Conservation (phyloP, 2,888 invertebrate genomes). For the Ceramica pisi region DNA sequence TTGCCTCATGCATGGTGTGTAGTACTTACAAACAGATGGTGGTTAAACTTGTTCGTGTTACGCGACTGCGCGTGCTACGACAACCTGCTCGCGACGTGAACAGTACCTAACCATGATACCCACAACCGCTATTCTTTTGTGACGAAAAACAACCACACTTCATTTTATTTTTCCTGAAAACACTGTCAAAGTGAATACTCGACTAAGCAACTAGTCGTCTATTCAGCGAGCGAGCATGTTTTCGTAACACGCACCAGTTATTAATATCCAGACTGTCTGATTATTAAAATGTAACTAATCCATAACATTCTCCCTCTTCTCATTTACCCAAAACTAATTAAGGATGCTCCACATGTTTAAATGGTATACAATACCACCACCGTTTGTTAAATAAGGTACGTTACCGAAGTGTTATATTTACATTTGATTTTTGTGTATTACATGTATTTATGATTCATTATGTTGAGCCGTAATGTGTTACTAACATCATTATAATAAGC, state of each 20-base stretch:
- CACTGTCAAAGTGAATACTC: conserved; percentile 1
- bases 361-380: conserved; percentile 89
- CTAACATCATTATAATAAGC: conserved; percentile 76
- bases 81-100: conserved; percentile 70
- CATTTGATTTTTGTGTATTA: conserved; percentile 87
- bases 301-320: conserved; percentile 91
- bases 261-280: conserved; percentile 76
- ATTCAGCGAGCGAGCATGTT: conserved; percentile 68
- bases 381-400: conserved; percentile 90
- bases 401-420: conserved; percentile 85
- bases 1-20: conserved; percentile 87
- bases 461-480: conserved; percentile 82
- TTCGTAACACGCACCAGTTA: conserved; percentile 77
- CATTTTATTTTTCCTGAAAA: conserved; percentile 5
- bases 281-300: conserved; percentile 89
- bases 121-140: conserved; percentile 9
- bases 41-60: conserved; percentile 76
- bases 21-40: conserved; percentile 84
- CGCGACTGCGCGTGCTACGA: conserved; percentile 79
- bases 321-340: conserved; percentile 90
- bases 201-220: neutral
- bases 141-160: conserved; percentile 2
- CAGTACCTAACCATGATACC: neutral
- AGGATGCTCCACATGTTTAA: conserved; percentile 90
- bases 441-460: conserved; percentile 79